phyloP scores from a whole-genome alignment of 2,888 invertebrate genomes.

The Ellobium chinense region DNA sequence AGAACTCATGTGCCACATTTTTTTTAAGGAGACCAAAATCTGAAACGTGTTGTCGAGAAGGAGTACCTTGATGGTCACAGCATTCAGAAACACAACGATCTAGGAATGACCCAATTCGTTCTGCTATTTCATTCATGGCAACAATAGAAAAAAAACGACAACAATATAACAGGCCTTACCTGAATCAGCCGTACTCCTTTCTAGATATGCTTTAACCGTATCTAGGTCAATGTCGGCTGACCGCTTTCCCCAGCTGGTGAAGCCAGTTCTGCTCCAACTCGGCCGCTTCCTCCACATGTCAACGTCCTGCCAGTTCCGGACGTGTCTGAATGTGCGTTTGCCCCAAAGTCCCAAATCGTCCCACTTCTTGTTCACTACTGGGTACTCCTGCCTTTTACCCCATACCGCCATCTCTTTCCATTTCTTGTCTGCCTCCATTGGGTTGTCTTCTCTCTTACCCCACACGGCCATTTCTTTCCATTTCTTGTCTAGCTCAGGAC shows the following conservation, averaged over 20 bases:
- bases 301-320: conserved; percentile 22
- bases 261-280: conserved; percentile 37
- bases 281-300: conserved; percentile 36
- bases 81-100: too few species aligned
- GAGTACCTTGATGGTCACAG: too few species aligned
- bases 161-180: not conserved
- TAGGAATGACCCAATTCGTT: too few species aligned
- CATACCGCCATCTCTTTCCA: conserved; percentile 25
- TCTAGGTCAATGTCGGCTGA: not conserved
- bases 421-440: not conserved
- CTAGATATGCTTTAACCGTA: conserved; percentile 12
- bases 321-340: not conserved
- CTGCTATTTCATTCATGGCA: not conserved
- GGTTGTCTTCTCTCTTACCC: conserved; percentile 10
- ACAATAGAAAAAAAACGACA: not conserved
- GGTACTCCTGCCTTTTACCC: conserved; percentile 4
- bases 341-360: not conserved
- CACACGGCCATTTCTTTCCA: conserved; percentile 41
- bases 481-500: not conserved
- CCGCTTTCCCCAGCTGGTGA: conserved; percentile 42
- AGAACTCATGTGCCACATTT: too few species aligned
- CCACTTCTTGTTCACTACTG: not conserved
- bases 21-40: too few species aligned
- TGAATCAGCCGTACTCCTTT: not conserved
- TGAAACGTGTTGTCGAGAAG: too few species aligned